Conservation (phyloP, 2,888 invertebrate genomes). For the Hydriomena furcata region DNA sequence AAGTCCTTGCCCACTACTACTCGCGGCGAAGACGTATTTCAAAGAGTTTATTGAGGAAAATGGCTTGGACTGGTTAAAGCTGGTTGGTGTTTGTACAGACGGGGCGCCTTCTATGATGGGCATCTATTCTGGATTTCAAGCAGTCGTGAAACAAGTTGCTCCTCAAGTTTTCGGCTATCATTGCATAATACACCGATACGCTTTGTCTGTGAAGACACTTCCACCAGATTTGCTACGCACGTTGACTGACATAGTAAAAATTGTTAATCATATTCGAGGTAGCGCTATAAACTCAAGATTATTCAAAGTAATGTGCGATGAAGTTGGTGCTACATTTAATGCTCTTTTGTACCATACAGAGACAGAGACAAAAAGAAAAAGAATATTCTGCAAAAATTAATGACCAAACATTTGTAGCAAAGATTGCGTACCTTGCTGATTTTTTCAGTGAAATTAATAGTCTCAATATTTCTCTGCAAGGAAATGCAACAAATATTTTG, state of each 20-base stretch:
- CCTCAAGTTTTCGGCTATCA: no score
- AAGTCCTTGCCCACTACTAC: no score
- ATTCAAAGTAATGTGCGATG: slow-evolving; percentile 20
- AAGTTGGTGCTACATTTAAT: slow-evolving; percentile 32
- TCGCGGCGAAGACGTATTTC: no score
- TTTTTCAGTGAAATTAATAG: slow-evolving; percentile 12
- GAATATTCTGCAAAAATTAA: slow-evolving; percentile 1
- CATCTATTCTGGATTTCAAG: no score
- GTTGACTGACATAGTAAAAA: background rate
- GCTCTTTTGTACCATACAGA: slow-evolving; percentile 32
- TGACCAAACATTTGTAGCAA: slow-evolving; percentile 2
- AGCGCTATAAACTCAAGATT: slow-evolving; percentile 18
- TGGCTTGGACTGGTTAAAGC: no score
- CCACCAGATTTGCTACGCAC: no score
- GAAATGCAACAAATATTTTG: slow-evolving; percentile 10
- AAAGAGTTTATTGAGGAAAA: no score
- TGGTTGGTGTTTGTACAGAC: no score
- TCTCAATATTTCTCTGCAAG: slow-evolving; percentile 8
- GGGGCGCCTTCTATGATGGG: no score
- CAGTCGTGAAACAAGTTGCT: no score
- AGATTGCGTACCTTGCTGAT: slow-evolving; percentile 5
- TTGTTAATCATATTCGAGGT: background rate
- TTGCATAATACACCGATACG: no score
- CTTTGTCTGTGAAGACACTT: no score
- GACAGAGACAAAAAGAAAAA: slow-evolving; percentile 6